A percentile compares a stretch with the other conserved stretches of the same genome.
These are phyloP conservation scores for Cherax destructor DNA, from an alignment of 1,140 invertebrate genomes.

Conservation along the genomic window DNA sequence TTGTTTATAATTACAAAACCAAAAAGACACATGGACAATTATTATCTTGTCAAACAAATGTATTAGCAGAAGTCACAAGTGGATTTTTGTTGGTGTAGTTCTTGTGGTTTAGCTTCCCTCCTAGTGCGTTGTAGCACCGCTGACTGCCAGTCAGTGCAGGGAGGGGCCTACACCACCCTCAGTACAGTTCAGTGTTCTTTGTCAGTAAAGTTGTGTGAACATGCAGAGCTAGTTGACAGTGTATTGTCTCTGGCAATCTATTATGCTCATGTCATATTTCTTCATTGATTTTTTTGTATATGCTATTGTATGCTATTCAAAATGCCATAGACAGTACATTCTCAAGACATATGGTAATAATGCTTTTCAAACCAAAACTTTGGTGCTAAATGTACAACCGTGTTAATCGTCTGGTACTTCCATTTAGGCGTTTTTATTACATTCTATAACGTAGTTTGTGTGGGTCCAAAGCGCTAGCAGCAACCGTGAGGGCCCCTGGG, in stretches of 20 bases:
- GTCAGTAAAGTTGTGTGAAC: conserved; percentile 67
- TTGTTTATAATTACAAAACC: conserved; percentile 66
- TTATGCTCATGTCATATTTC: conserved; percentile 62
- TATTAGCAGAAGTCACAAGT: conserved; percentile 69
- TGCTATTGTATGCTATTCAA: conserved; percentile 60
- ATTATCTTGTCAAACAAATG: conserved; percentile 64
- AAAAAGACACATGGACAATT: conserved; percentile 63
- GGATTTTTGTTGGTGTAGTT: conserved; percentile 68
- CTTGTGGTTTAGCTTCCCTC: conserved; percentile 24
- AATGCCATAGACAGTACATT: conserved; percentile 68
- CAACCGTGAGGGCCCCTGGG: neutral
- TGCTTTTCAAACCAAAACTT: conserved; percentile 70
- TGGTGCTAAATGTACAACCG: conserved; percentile 70
- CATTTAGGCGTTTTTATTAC: conserved; percentile 69
- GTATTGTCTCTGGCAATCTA: conserved; percentile 66
- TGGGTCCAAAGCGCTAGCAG: conserved; percentile 21
- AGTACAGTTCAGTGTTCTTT: conserved; percentile 67
- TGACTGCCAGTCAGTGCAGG: conserved; percentile 43
- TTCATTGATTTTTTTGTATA: conserved; percentile 63
- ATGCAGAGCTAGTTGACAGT: conserved; percentile 67
- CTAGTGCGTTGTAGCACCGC: neutral
- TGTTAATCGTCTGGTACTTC: conserved; percentile 69
- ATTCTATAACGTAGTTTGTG: conserved; percentile 63
- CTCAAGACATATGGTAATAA: conserved; percentile 65
- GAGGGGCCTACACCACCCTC: conserved; percentile 27